Evolutionary conservation across 2,797 vertebrate species (phyloP).

Genomic region (Falco cherrug): DNA sequence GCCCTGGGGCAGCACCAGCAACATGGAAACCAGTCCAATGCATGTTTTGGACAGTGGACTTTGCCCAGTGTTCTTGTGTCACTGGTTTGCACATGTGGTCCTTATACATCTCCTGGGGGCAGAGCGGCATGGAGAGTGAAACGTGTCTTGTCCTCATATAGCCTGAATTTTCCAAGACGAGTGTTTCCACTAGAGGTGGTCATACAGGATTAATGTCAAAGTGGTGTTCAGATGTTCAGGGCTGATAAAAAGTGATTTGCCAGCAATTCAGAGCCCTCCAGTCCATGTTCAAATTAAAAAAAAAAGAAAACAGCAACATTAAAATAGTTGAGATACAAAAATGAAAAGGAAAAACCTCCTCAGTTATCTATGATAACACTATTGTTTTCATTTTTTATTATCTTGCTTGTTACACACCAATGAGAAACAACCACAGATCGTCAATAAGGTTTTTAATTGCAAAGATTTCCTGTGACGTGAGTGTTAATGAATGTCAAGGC

Average conservation of each 20-base stretch:
- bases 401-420: slow-evolving; percentile 59
- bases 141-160: slow-evolving; percentile 23
- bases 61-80: background rate
- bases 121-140: background rate
- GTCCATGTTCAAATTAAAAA: background rate
- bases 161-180: slow-evolving; percentile 30
- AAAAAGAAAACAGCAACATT: background rate
- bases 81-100: accelerated
- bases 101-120: background rate
- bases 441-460: slow-evolving; percentile 79
- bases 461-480: slow-evolving; percentile 81
- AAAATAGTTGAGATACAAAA: slow-evolving; percentile 43
- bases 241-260: slow-evolving; percentile 57
- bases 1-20: background rate
- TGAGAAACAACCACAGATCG: slow-evolving; percentile 69
- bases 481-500: slow-evolving; percentile 85
- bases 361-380: slow-evolving; percentile 51
- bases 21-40: background rate
- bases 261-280: background rate
- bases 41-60: background rate
- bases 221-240: slow-evolving; percentile 59
- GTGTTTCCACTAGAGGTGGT: slow-evolving; percentile 59
- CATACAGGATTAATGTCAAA: slow-evolving; percentile 56
- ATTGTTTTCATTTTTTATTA: slow-evolving; percentile 70
- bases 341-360: slow-evolving; percentile 59